Evolutionary conservation across 92 coral and sea anemone genomes (phyloP), one percentile per base, ranked within the genome.

Genomic region (Palythoa grandis): DNA sequence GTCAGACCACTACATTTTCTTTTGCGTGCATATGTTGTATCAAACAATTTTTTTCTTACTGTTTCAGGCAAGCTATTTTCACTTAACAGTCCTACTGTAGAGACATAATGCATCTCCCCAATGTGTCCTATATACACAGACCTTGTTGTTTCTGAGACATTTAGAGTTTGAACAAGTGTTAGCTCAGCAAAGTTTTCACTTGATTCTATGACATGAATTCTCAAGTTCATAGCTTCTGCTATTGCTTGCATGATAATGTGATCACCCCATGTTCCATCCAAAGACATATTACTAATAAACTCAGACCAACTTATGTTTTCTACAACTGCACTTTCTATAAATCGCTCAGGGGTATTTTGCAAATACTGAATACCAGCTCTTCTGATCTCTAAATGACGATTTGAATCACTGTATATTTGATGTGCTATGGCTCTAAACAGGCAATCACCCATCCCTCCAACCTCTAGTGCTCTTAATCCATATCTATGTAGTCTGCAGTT

Each of bases 401-500:
- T 74, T 74, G 78, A 25, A 48, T 74, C 60, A 74, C 7, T 6
- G 73, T 76, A 86, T 87, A 87, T 52, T 72, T 87, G 89, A 57
- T 87, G 89, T 86, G 77, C 76, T 86, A 86, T 6, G 69, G 84
- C 83, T 86, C 84, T 86, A 77, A 86, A 86, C 52, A 78, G 24
- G 79, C 89, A 87, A 70, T 87, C 52, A 83, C 66, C 91, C 75
- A 50, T 48, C 24, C 88, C 79, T 72, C 88, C 82, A 77, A 80
- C 85, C 54, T 74, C 54, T 40, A 60, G 70, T 72, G 56, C 54
- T 29, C 88, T 74, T 78, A 85, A 74, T 50, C 78, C 82, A 29
- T 68, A 74, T 52, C 54, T 43, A 52, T 68, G 60, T 84, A 84
- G 72, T 54, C 87, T 84, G 74, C 39, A 43, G 82, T 71, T 84